Percentiles rank a stretch among this genome's conserved stretches.
Conservation (phyloP, 2,113 vertebrate genomes). For the Ceratotherium simum region DNA sequence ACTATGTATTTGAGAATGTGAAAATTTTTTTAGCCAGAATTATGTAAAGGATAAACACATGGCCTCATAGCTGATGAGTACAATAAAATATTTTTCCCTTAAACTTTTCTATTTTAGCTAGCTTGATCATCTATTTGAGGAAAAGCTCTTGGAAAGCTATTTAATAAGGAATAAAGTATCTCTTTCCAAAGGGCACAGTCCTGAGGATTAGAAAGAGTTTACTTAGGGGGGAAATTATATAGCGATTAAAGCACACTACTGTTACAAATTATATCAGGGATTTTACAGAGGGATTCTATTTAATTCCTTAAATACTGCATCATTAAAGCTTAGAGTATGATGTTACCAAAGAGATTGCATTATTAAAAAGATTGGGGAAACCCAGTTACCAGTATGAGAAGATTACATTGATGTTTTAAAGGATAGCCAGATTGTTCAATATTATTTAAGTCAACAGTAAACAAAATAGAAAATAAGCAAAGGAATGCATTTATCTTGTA, state of each 20-base stretch:
- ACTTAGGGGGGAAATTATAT: conserved; percentile 59
- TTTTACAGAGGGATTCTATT: conserved; percentile 66
- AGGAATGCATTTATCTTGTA: neutral
- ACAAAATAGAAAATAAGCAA: neutral
- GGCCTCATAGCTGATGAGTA: neutral
- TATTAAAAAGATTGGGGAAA: conserved; percentile 68
- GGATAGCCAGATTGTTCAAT: neutral
- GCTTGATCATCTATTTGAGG: neutral
- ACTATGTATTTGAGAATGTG: neutral
- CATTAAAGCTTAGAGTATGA: conserved; percentile 67
- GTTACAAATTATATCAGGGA: conserved; percentile 67
- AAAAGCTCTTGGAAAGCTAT: conserved; percentile 53
- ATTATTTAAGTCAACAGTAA: conserved; percentile 22
- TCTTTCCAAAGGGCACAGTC: conserved; percentile 55
- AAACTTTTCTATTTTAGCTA: conserved; percentile 41
- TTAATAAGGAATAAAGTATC: conserved; percentile 37
- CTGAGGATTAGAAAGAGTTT: conserved; percentile 72
- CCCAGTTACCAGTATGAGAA: conserved; percentile 30
- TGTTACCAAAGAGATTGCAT: conserved; percentile 72
- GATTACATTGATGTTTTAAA: conserved; percentile 51
- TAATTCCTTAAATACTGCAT: conserved; percentile 75
- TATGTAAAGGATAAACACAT: neutral
- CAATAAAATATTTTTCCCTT: conserved; percentile 48
- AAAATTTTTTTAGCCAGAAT: neutral
- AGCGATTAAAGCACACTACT: conserved; percentile 64